Base-by-base conservation (phyloP, 2,888 invertebrate genomes). In the Mamestra brassicae region DNA sequence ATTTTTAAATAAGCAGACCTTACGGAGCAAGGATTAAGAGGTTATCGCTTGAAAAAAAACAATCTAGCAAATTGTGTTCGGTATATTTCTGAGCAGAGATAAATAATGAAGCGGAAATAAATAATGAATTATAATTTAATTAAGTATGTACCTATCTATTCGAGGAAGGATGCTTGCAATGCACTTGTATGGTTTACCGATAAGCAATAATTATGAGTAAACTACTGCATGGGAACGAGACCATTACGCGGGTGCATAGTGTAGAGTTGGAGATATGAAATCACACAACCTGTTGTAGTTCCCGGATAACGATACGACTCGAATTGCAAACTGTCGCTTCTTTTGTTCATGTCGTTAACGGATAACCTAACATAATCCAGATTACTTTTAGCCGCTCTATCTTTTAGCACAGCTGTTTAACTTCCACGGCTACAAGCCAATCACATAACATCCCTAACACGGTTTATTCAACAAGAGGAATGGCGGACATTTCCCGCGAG, bases 31-130 rank as follows among this genome's bases (percentile, higher is more conserved):
- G 47, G 38, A 64, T 36, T 57, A 38, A 34, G 64, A 79, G 86
- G 84, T 86, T 86, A 84, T 84, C 86, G 58, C 71, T 57, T 71
- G 26, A 50, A 67, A 55, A 58, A 76, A 80, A 72, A 80, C 55
- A 80, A 76, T 71, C 11, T 79, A 58, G 55, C 38, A 60, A 55
- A 70, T 54, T 42, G 65, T 61, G 47, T 64, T 64, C 11, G 45
- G 45, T 34, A 78, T 52, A 66, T 52, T 55, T 60, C 13, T 52
- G 52, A 17, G 52, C 7, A 17, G 26, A 65, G 17, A 17, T 47
- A 6, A 47, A 8, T 47, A 45, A 54, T 64, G 63, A 38, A 38
- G 52, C 55, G 50, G 42, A 65, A 68, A 26, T 11, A 36, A n/a
- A 42, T 61, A 61, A 47, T 58, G 6, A 4, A 58, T 6, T 36